phyloP scores from a whole-genome alignment of 2,113 vertebrate genomes.

The Campylorhamphus procurvoides region DNA sequence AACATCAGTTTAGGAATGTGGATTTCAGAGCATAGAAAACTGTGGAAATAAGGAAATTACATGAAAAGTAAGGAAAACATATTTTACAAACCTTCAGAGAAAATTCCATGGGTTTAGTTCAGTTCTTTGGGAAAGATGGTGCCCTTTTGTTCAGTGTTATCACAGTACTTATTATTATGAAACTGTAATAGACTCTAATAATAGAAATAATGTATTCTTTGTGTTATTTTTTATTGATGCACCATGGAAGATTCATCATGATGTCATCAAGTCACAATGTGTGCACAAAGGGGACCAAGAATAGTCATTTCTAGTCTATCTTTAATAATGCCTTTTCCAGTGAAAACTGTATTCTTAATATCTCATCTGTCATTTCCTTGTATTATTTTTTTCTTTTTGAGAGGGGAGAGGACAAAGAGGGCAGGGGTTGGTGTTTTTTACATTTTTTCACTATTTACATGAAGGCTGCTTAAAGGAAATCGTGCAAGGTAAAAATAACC shows the following conservation, averaged over 20 bases:
- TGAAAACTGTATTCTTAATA: neutral
- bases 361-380: neutral
- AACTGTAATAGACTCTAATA: neutral
- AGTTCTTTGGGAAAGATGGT: neutral
- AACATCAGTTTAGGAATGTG: no score
- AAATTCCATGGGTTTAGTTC: neutral
- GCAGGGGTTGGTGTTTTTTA: accelerated
- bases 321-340: neutral
- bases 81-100: neutral
- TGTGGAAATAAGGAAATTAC: neutral
- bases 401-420: neutral
- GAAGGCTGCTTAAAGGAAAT: neutral
- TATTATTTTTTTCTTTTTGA: neutral
- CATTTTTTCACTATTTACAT: neutral
- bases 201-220: neutral
- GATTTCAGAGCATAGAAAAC: neutral
- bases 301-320: neutral
- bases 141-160: neutral
- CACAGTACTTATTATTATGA: neutral
- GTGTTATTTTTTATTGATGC: neutral
- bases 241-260: neutral
- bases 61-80: neutral
- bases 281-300: neutral
- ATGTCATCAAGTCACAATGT: neutral
- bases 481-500: neutral